A percentile compares a stretch with the other conserved stretches of the same genome.
Conservation (phyloP, 1,140 invertebrate species). For the Trichonephila inaurata region DNA sequence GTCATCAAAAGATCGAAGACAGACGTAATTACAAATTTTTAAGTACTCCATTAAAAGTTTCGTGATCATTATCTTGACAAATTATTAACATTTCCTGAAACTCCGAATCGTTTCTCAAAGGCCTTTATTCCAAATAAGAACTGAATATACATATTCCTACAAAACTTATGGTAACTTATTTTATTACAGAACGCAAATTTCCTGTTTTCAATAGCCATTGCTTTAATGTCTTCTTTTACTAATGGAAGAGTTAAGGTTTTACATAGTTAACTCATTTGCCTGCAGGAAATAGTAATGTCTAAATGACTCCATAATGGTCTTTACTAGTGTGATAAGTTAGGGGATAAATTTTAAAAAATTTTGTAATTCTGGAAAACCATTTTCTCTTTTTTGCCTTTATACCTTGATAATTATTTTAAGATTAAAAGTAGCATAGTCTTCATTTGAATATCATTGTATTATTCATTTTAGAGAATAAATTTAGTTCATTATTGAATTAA, state of each 20-base stretch:
- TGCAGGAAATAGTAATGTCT: neutral
- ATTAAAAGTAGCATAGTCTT: no score
- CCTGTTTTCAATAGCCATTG: constrained; percentile 8
- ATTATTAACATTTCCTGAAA: constrained; percentile 1
- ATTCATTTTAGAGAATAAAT: no score
- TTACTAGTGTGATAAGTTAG: neutral
- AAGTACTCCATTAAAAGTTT: constrained; percentile 14
- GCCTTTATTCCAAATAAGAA: neutral
- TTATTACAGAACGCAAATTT: constrained; percentile 22
- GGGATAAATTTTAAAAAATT: no score
- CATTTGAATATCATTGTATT: no score
- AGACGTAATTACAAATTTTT: constrained; percentile 36
- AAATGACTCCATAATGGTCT: neutral
- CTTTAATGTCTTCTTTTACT: constrained; percentile 12
- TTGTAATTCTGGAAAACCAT: no score
- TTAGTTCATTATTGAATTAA: no score
- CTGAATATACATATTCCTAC: neutral
- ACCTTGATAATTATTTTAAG: no score
- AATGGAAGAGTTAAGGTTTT: neutral
- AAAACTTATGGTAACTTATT: neutral
- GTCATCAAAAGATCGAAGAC: neutral
- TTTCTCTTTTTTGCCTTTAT: no score
- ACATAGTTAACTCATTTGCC: neutral
- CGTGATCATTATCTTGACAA: constrained; percentile 44
- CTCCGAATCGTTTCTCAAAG: neutral